Evolutionary conservation across 2,113 vertebrate species (phyloP), one percentile per base, ranked within the genome.

Genomic region (Hippolais icterina): DNA sequence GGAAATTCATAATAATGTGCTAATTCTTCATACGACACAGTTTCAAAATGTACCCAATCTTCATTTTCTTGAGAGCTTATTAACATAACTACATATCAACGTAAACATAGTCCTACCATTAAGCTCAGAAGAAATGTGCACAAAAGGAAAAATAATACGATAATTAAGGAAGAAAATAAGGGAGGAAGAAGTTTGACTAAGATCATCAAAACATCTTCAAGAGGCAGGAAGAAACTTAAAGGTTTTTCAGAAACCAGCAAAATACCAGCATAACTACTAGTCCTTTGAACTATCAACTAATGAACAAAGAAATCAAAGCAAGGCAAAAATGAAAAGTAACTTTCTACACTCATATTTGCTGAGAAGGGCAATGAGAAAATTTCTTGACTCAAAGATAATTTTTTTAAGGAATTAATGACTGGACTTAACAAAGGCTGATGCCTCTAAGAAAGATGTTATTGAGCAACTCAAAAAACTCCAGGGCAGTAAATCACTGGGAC

Each of bases 401-500:
- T 97, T 87, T 69, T 41, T 59, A 66, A 68, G 50, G 61, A 78
- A 91, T 94, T 81, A 94, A 94, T 96, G 77, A 72, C 31, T 91
- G 77, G 65, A 75, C 66, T 96, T 96, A 90, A 97, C 53, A 97
- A 97, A 95, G 63, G 78, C 9, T 97, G 83, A 94, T 94, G 7
- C 41, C 10, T 88, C 78, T 70, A 93, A 96, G 88, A 69, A 97
- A 74, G 79, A 89, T 93, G 44, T 81, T 97, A 92, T 17, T 89
- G 75, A 96, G 50, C n/a, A 95, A 90, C 46, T 61, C 57, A 77
- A 59, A 94, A 89, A 96, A 80, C 61, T 96, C 50, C 81, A 90
- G 91, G 63, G 37, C 86, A 94, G 88, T 97, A 97, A 97, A 98
- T 98, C 97, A 95, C 90, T 66, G 63, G 42, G 75, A 97, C 91